Percentiles rank a stretch among this genome's conserved stretches.
Conservation (phyloP, 1,140 invertebrate species). For the Drosophila repleta region DNA sequence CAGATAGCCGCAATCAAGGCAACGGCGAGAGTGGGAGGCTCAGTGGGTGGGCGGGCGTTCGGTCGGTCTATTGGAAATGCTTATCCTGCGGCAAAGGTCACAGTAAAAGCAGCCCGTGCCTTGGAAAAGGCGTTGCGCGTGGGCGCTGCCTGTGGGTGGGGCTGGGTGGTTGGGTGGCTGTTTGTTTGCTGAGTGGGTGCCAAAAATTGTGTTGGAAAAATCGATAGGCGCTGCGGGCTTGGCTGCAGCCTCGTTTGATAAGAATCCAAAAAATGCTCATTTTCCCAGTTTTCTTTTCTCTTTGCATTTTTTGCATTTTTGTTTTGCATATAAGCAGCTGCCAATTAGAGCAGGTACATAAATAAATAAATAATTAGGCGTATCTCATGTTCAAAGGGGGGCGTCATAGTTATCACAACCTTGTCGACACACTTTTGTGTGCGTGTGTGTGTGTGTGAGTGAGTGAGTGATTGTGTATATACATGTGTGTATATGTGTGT, state of each 20-base stretch:
- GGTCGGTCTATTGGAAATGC: slow-evolving; percentile 5
- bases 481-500: neutral
- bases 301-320: slow-evolving; percentile 6
- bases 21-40: neutral
- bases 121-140: slow-evolving; percentile 22
- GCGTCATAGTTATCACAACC: slow-evolving; percentile 49
- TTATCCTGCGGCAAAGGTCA: slow-evolving; percentile 45
- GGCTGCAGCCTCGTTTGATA: slow-evolving; percentile 30
- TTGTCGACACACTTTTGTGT: slow-evolving; percentile 13
- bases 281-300: no score
- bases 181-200: neutral
- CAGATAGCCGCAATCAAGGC: slow-evolving; percentile 6
- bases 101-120: slow-evolving; percentile 9
- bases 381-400: slow-evolving; percentile 17
- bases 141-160: slow-evolving; percentile 1
- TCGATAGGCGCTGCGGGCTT: slow-evolving; percentile 26
- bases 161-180: neutral
- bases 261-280: slow-evolving; percentile 40
- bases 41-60: no score
- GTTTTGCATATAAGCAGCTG: slow-evolving; percentile 7
- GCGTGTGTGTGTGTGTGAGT: no score
- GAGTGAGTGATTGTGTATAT: no score
- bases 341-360: neutral
- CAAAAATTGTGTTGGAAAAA: slow-evolving; percentile 36
- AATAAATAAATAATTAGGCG: slow-evolving; percentile 9